These are phyloP conservation scores for Alentia gelatinosa DNA, from an alignment of 2,888 invertebrate species.

Conservation along the genomic window DNA sequence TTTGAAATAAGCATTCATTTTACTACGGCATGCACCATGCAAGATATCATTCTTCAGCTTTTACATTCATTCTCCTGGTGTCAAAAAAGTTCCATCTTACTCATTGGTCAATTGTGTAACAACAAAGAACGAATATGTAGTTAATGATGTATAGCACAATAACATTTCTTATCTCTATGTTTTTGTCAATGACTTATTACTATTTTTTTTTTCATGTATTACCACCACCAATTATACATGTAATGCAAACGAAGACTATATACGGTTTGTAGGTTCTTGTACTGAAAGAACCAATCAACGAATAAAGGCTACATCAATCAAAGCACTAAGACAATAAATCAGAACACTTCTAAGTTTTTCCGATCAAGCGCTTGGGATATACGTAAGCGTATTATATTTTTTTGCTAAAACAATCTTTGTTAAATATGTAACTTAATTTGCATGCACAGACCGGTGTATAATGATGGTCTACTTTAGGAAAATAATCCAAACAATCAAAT, in stretches of 20 bases:
- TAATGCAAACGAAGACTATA: not conserved
- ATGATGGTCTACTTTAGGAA: too few species aligned
- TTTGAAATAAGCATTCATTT: slow-evolving; percentile 17
- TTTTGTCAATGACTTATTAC: not conserved
- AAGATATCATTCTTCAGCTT: not conserved
- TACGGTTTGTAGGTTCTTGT: not conserved
- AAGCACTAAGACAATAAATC: not conserved
- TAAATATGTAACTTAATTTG: not conserved
- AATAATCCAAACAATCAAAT: not conserved
- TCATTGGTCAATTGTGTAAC: slow-evolving; percentile 35
- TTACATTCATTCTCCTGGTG: slow-evolving; percentile 13
- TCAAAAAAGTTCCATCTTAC: not conserved
- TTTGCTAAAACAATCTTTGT: not conserved
- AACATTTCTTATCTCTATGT: not conserved
- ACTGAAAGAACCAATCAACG: not conserved
- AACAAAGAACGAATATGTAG: not conserved
- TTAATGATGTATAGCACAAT: not conserved
- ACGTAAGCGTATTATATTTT: not conserved
- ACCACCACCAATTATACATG: slow-evolving; percentile 21
- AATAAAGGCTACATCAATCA: not conserved
- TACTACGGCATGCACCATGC: slow-evolving; percentile 1
- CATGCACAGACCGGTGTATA: not conserved
- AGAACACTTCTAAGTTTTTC: not conserved
- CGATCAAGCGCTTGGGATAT: not conserved
- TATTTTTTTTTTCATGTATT: not conserved